Evolutionary conservation across 2,113 vertebrate species (phyloP).

Genomic region (Salvelinus sp.): DNA sequence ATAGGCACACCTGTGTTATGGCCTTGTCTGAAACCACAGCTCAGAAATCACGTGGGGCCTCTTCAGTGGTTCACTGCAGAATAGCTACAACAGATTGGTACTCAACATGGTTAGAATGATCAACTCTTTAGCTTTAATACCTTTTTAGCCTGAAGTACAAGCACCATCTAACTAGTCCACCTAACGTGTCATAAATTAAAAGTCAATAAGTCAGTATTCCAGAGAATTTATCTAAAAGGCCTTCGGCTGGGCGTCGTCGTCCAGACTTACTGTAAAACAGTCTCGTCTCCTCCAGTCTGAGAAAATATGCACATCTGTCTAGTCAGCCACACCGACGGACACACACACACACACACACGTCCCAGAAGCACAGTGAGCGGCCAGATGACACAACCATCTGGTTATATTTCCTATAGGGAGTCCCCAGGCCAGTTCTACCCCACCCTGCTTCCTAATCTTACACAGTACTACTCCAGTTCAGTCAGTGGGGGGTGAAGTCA

Average conservation of each 20-base stretch:
- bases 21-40: constrained; percentile 6
- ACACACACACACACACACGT: constrained; percentile 18
- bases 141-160: neutral
- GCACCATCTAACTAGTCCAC: neutral
- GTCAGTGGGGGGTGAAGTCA: constrained; percentile 30
- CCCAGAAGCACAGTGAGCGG: constrained; percentile 10
- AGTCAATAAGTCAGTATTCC: neutral
- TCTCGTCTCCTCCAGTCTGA: constrained; percentile 28
- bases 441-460: constrained; percentile 23
- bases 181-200: neutral
- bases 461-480: constrained; percentile 5
- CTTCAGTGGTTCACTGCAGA: neutral
- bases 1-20: constrained; percentile 17
- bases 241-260: constrained; percentile 7
- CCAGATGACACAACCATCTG: constrained; percentile 48
- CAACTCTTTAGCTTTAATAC: too few relatives aligned
- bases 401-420: constrained; percentile 54
- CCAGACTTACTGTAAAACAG: constrained; percentile 39
- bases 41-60: neutral
- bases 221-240: neutral
- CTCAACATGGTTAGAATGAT: too few relatives aligned
- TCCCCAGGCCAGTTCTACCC: constrained; percentile 21
- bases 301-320: constrained; percentile 48
- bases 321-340: constrained; percentile 15
- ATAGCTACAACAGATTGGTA: neutral